phyloP scores from a whole-genome alignment of 2,113 vertebrate species.

The Platichthys stellatus region DNA sequence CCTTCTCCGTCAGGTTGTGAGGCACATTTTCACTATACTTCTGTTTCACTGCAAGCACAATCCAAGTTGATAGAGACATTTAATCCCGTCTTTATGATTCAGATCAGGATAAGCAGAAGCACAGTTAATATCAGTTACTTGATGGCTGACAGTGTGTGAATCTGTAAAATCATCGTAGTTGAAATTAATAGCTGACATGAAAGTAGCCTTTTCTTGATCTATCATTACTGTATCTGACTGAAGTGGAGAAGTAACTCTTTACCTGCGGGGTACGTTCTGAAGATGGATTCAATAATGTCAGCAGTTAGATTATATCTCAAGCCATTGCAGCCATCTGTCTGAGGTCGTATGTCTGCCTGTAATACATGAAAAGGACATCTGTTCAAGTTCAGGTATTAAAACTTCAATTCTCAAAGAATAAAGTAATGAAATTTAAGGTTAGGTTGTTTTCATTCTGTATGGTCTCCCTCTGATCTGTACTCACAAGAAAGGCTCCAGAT shows the following conservation, averaged over 20 bases:
- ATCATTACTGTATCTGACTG: not conserved
- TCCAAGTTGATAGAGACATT: conserved; percentile 12
- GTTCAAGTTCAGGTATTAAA: not conserved
- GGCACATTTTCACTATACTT: conserved; percentile 98
- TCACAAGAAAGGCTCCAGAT: conserved; percentile 97
- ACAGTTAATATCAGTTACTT: not conserved
- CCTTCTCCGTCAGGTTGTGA: conserved; percentile 95
- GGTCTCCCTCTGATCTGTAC: conserved; percentile 36
- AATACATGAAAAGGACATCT: conserved; percentile 7
- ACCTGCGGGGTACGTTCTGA: conserved; percentile 98
- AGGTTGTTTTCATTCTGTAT: not conserved
- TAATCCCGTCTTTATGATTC: not conserved
- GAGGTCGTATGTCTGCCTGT: conserved; percentile 97
- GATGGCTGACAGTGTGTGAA: not conserved
- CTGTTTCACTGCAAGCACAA: conserved; percentile 90
- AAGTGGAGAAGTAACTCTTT: conserved; percentile 37
- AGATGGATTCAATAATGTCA: conserved; percentile 98
- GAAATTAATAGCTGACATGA: not conserved
- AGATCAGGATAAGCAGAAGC: not conserved
- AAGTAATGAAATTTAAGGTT: conserved; percentile 3
- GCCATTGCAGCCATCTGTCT: conserved; percentile 98
- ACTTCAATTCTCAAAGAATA: not conserved
- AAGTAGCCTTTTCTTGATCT: not conserved
- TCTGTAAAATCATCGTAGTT: conserved; percentile 9
- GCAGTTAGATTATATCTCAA: conserved; percentile 96